Evolutionary conservation across 2,888 invertebrate genomes (phyloP).

Genomic region (Agrilus biguttatus): DNA sequence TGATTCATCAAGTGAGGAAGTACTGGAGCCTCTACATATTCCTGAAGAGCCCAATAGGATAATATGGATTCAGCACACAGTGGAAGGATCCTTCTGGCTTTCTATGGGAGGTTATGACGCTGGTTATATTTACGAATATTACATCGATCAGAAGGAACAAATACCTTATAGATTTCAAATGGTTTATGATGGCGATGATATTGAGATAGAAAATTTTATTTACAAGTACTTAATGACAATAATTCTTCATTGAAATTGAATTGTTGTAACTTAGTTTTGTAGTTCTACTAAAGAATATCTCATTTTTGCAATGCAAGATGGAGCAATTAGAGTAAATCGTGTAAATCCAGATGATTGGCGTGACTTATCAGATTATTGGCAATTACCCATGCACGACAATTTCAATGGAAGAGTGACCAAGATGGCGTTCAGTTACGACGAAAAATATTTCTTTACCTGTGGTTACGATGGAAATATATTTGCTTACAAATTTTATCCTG

Average conservation of each 20-base stretch:
- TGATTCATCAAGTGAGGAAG: conserved; percentile 41
- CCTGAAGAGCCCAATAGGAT: conserved; percentile 43
- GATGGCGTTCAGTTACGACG: conserved; percentile 47
- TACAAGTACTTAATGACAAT: conserved; percentile 28
- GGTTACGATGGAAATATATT: conserved; percentile 70
- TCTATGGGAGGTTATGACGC: conserved; percentile 51
- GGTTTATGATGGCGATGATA: conserved; percentile 39
- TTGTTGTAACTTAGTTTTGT: conserved; percentile 25
- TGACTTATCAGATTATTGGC: conserved; percentile 50
- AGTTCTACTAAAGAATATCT: conserved; percentile 37
- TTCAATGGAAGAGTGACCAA: conserved; percentile 51
- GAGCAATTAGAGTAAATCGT: conserved; percentile 41
- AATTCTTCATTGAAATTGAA: conserved; percentile 1
- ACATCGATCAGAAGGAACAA: conserved; percentile 28
- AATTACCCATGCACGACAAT: conserved; percentile 61
- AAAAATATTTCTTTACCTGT: conserved; percentile 39
- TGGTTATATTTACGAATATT: conserved; percentile 50
- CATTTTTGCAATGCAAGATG: conserved; percentile 45
- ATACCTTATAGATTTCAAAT: conserved; percentile 31
- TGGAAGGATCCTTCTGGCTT: conserved; percentile 39
- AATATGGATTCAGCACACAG: conserved; percentile 40
- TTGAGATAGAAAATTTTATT: conserved; percentile 39
- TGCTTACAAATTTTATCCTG: conserved; percentile 40
- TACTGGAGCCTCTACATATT: conserved; percentile 36
- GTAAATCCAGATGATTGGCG: conserved; percentile 33